Evolutionary conservation across 2,797 vertebrate genomes (phyloP).

Genomic region (Syndactyla subalaris): DNA sequence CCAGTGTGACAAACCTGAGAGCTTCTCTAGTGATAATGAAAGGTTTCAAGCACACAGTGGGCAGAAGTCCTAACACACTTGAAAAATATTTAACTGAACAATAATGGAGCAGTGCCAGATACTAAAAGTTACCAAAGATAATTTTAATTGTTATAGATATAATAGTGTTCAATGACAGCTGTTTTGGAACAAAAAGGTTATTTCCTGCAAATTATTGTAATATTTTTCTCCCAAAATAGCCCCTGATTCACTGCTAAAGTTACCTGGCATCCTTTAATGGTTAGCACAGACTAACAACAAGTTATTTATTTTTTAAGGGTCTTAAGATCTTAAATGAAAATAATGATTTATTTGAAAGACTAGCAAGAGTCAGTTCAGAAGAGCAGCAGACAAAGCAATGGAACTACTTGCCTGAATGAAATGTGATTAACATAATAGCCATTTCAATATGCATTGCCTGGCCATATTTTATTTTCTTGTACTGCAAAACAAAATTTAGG

Average conservation of each 20-base stretch:
- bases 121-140: conserved; percentile 83
- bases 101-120: conserved; percentile 82
- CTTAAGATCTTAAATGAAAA: conserved; percentile 31
- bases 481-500: neutral
- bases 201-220: conserved; percentile 83
- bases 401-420: neutral
- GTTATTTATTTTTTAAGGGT: conserved; percentile 48
- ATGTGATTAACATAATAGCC: neutral
- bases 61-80: conserved; percentile 81
- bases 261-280: conserved; percentile 74
- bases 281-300: conserved; percentile 51
- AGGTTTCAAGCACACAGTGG: conserved; percentile 72
- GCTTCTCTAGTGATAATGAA: conserved; percentile 72
- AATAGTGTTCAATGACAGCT: conserved; percentile 84
- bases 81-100: conserved; percentile 86
- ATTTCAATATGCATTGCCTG: neutral
- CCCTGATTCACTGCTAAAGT: conserved; percentile 78
- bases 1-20: conserved; percentile 60
- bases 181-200: conserved; percentile 84
- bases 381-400: neutral
- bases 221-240: conserved; percentile 82
- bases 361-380: neutral
- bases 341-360: neutral
- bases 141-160: conserved; percentile 85
- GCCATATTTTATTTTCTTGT: neutral